Evolutionary conservation across 1,140 invertebrate species (phyloP).

Genomic region (Brachionus manjavacas): DNA sequence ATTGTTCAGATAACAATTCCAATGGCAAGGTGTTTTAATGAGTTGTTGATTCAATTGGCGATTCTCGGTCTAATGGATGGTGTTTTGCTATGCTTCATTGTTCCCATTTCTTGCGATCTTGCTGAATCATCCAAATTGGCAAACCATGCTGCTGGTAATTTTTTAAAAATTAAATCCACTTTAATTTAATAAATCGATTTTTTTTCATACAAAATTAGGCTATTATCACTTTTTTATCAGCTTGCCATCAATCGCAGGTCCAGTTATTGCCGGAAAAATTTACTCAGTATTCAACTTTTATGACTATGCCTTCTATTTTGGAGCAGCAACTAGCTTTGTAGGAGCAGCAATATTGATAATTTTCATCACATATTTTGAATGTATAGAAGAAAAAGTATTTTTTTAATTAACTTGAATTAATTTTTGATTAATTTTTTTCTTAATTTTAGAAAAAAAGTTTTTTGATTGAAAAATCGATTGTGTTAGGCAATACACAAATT

Average conservation of each 20-base stretch:
- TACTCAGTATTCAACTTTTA: not conserved
- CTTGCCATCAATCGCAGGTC: conserved; percentile 5
- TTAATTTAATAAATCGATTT: not conserved
- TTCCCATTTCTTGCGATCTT: conserved; percentile 25
- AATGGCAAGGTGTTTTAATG: not conserved
- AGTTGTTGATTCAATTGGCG: not conserved
- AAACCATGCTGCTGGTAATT: conserved; percentile 24
- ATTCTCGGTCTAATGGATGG: conserved; percentile 33
- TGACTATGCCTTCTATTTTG: conserved; percentile 24
- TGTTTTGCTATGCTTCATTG: conserved; percentile 32
- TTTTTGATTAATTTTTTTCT: no score
- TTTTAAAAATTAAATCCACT: not conserved
- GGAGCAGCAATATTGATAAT: conserved; percentile 7
- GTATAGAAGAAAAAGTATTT: not conserved
- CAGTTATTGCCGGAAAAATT: conserved; percentile 7
- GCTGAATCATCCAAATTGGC: conserved; percentile 26
- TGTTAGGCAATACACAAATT: not conserved
- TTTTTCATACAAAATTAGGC: not conserved
- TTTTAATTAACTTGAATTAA: not conserved
- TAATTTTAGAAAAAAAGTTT: not conserved
- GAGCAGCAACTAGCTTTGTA: not conserved
- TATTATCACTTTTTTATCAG: conserved; percentile 37
- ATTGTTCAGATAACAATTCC: conserved; percentile 13
- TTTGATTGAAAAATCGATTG: not conserved
- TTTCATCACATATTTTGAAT: not conserved